phyloP scores from a whole-genome alignment of 2,113 vertebrate genomes.

The Amphiprion ocellaris region DNA sequence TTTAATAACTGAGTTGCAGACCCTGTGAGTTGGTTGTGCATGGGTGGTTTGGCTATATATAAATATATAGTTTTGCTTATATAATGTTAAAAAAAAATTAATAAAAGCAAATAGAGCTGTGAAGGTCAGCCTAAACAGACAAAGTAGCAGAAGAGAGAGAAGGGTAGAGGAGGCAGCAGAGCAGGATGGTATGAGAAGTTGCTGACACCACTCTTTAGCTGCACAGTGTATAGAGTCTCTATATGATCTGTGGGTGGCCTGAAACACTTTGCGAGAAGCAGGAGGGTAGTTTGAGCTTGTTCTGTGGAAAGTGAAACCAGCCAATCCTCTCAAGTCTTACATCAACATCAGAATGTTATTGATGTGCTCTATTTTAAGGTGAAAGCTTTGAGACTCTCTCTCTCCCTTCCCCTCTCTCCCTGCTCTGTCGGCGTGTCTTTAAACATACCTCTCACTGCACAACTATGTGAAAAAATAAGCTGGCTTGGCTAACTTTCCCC shows the following conservation, averaged over 20 bases:
- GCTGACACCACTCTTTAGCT: conserved; percentile 65
- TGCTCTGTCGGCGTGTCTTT: conserved; percentile 30
- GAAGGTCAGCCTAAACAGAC: conserved; percentile 16
- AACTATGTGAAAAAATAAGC: conserved; percentile 62
- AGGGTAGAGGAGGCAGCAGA: conserved; percentile 13
- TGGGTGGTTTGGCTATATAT: not conserved
- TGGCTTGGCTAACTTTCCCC: conserved; percentile 45
- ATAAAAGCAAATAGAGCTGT: conserved; percentile 14
- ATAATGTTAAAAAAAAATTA: conserved; percentile 9
- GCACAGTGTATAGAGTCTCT: conserved; percentile 55
- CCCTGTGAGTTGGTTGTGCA: not conserved
- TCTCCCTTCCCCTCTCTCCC: not conserved
- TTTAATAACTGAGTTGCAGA: conserved; percentile 8
- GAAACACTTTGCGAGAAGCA: conserved; percentile 38
- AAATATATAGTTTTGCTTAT: conserved; percentile 7
- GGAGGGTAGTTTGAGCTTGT: conserved; percentile 62
- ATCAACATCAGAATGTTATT: conserved; percentile 77
- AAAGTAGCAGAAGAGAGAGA: not conserved
- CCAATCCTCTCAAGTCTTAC: conserved; percentile 74
- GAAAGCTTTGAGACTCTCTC: conserved; percentile 55
- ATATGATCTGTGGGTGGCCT: conserved; percentile 79
- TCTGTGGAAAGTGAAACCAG: conserved; percentile 65
- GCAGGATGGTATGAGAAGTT: conserved; percentile 43
- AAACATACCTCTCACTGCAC: conserved; percentile 45
- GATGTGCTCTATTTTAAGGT: conserved; percentile 80